A percentile compares a stretch with the other conserved stretches of the same genome.
Conservation (phyloP, 2,797 vertebrate genomes). For the Brotula barbata region DNA sequence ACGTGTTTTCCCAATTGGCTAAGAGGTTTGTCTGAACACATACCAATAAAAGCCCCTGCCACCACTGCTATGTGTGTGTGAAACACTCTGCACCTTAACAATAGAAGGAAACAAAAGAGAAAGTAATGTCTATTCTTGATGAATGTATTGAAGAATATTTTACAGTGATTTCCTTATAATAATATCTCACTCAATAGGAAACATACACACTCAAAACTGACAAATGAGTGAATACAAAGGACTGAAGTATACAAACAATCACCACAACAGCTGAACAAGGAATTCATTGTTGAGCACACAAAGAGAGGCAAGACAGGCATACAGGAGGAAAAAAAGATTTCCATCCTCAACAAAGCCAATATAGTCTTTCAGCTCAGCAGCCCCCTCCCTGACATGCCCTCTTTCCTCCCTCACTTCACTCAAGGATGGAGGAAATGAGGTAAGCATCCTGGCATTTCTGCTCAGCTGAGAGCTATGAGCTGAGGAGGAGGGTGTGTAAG, state of each 20-base stretch:
- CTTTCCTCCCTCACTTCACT: slow-evolving; percentile 48
- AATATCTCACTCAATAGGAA: not conserved
- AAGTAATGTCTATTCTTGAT: too few species aligned
- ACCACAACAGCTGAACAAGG: slow-evolving; percentile 43
- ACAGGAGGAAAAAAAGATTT: slow-evolving; percentile 60
- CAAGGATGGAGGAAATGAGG: slow-evolving; percentile 66
- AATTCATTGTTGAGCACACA: slow-evolving; percentile 58
- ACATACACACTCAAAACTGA: not conserved
- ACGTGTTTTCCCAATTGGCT: too few species aligned
- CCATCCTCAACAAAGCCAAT: slow-evolving; percentile 67
- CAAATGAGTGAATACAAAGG: slow-evolving; percentile 5
- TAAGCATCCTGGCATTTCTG: slow-evolving; percentile 71
- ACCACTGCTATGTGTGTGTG: too few species aligned
- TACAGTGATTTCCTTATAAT: not conserved
- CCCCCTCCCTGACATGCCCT: slow-evolving; percentile 41
- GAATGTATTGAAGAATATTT: too few species aligned
- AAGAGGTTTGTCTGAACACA: too few species aligned
- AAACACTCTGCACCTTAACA: too few species aligned
- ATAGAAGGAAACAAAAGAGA: too few species aligned
- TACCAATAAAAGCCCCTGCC: too few species aligned
- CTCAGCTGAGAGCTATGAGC: slow-evolving; percentile 59
- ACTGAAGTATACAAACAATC: slow-evolving; percentile 23
- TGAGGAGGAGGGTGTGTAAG: slow-evolving; percentile 47
- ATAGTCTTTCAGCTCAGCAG: slow-evolving; percentile 56
- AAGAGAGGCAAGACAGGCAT: slow-evolving; percentile 49